Evolutionary conservation across 2,888 invertebrate genomes (phyloP), one percentile per base, ranked within the genome.

Genomic region (Seira ritae): DNA sequence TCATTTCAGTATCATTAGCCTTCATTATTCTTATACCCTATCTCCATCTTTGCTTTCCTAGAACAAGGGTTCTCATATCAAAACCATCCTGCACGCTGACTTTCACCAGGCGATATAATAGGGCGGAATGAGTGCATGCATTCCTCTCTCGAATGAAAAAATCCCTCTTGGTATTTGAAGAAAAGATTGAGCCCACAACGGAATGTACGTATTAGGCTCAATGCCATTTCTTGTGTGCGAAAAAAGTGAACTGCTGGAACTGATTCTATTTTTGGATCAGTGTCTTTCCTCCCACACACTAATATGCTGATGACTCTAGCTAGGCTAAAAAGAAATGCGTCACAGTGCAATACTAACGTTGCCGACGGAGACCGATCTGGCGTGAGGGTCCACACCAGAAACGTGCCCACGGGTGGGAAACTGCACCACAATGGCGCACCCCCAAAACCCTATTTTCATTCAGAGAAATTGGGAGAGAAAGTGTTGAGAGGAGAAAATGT

Each of bases 291-390:
- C 84, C 46, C 84, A 83, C 84, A 86, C 84, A 84, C 84, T 74
- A 68, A 66, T 80, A 86, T 84, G 86, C 60, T 85, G 84, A 84
- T 86, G 83, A 80, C 77, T 85, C 66, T 71, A 75, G 81, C 77
- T 37, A 62, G 22, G 46, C 46, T 65, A 67, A 17, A 62, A 60
- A 74, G 60, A 82, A 84, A 82, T 86, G 84, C 84, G 86, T 86
- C 86, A 86, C 79, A 76, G 68, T 20, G 65, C 72, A 55, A 62
- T 42, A n/a, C 42, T 55, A 50, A 74, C 60, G 31, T 72, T 23
- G 1, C 83, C 83, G 85, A 83, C 4, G 19, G 10, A 22, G 8
- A 62, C 83, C 81, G 84, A 81, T 23, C 4, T 17, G 8, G 71
- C n/a, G 46, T 42, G 69, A 10, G 76, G 72, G 81, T 66, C 24